Evolutionary conservation across 1,140 invertebrate species (phyloP).

Genomic region (Nylanderia fulva): DNA sequence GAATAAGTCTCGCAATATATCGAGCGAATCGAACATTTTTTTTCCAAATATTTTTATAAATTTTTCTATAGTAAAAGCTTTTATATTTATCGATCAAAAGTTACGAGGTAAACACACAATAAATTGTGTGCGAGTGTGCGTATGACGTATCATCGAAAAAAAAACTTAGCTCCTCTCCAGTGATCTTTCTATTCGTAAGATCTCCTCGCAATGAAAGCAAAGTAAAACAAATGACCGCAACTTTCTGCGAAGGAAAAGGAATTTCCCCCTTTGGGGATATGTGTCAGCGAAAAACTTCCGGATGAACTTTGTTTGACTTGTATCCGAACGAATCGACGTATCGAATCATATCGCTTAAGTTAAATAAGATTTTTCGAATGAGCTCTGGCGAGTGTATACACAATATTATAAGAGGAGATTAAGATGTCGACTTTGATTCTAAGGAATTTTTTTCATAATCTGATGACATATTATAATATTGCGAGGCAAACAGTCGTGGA

Average conservation of each 20-base stretch:
- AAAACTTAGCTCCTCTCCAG: slow-evolving; percentile 59
- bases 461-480: slow-evolving; percentile 28
- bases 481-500: background rate
- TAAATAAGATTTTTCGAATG: slow-evolving; percentile 74
- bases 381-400: slow-evolving; percentile 50
- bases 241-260: slow-evolving; percentile 57
- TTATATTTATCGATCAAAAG: slow-evolving; percentile 35
- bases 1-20: background rate
- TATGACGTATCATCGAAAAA: slow-evolving; percentile 6
- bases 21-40: background rate
- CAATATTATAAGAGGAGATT: background rate
- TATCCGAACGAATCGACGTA: slow-evolving; percentile 73
- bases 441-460: slow-evolving; percentile 61
- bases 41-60: background rate
- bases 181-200: slow-evolving; percentile 58
- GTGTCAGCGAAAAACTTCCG: slow-evolving; percentile 69
- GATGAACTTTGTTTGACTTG: slow-evolving; percentile 74
- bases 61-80: no score
- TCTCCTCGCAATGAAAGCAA: slow-evolving; percentile 64
- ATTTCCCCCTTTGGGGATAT: slow-evolving; percentile 66
- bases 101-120: background rate
- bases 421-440: slow-evolving; percentile 26
- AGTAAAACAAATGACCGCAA: slow-evolving; percentile 74
- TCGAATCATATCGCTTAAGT: slow-evolving; percentile 78
- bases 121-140: background rate